Percentiles rank a stretch among this genome's conserved stretches.
Conservation (phyloP, 1,140 invertebrate genomes). For the Trichoplusia ni region DNA sequence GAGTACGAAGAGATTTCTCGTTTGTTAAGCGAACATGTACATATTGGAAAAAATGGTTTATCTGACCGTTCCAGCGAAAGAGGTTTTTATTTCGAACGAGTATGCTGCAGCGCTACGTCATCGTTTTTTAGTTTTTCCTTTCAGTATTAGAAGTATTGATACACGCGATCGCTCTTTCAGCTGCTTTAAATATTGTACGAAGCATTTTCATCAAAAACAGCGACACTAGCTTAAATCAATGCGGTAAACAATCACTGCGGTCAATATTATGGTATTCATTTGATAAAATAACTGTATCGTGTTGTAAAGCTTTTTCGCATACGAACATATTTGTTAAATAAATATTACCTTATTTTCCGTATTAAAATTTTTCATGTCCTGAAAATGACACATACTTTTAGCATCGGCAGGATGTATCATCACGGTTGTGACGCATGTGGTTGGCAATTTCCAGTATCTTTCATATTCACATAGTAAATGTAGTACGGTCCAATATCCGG, state of each 20-base stretch:
- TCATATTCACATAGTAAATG: background rate
- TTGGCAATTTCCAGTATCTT: slow-evolving; percentile 2
- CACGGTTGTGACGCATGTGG: background rate
- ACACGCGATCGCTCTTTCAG: background rate
- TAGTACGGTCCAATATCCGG: slow-evolving; percentile 9
- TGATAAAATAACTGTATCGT: no score
- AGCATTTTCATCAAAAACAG: no score
- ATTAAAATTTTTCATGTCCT: no score
- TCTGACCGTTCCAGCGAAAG: background rate
- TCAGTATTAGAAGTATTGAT: background rate
- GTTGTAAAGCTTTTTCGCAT: no score
- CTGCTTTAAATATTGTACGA: no score
- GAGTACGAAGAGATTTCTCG: slow-evolving; percentile 16
- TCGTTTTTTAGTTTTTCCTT: background rate
- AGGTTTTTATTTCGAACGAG: background rate
- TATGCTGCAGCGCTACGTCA: background rate
- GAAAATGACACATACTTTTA: background rate
- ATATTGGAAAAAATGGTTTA: slow-evolving; percentile 4
- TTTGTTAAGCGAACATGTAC: slow-evolving; percentile 4
- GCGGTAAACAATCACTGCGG: no score
- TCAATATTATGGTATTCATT: no score
- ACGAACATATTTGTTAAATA: no score
- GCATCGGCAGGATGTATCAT: no score
- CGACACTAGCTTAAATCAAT: no score
- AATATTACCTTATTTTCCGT: no score